Percentiles rank a stretch among this genome's conserved stretches.
phyloP scores from a whole-genome alignment of 37 sponge, comb jelly and placozoan species.

The Bolinopsis microptera region DNA sequence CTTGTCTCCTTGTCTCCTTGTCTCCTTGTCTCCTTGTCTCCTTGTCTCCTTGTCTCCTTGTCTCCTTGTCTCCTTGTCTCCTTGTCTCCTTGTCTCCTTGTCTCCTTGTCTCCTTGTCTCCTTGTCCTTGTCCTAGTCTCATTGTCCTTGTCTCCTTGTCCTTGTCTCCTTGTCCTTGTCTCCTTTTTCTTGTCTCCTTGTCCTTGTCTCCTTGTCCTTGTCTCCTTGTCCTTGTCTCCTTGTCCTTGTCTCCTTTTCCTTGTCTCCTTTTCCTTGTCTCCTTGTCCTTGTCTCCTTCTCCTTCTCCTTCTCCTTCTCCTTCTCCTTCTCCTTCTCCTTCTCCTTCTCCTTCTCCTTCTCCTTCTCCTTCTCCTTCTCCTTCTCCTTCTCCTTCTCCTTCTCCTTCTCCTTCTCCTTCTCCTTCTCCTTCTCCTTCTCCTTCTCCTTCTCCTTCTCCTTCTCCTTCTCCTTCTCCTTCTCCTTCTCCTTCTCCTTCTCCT shows the following conservation, averaged over 20 bases:
- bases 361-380: background rate
- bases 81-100: background rate
- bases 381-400: background rate
- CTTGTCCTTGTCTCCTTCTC: too few relatives aligned
- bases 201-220: too few relatives aligned
- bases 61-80: background rate
- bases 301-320: too few relatives aligned
- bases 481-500: background rate
- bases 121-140: too few relatives aligned
- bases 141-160: too few relatives aligned
- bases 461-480: background rate
- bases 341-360: background rate
- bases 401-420: background rate
- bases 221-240: too few relatives aligned
- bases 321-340: too few relatives aligned
- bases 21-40: background rate
- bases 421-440: background rate
- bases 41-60: background rate
- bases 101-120: too few relatives aligned
- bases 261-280: too few relatives aligned
- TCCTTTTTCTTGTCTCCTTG: too few relatives aligned
- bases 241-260: too few relatives aligned
- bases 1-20: background rate
- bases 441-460: background rate
- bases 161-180: too few relatives aligned